Percentiles rank a stretch among this genome's conserved stretches.
phyloP scores from a whole-genome alignment of 2,113 vertebrate species.

The Andinoacara biseriatus region DNA sequence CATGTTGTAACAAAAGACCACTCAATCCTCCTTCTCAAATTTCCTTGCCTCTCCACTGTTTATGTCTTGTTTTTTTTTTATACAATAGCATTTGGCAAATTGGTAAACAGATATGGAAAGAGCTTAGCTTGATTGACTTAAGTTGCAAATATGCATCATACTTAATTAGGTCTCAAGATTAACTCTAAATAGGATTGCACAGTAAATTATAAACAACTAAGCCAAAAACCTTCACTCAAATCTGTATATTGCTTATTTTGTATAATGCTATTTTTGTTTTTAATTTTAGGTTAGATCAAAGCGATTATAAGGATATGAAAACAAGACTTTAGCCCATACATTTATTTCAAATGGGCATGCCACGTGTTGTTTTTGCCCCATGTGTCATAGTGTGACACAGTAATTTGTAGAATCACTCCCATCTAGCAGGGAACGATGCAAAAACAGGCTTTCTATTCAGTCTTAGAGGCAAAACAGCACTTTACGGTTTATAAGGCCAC shows the following conservation, averaged over 20 bases:
- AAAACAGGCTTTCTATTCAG: slow-evolving; percentile 3
- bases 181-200: slow-evolving; percentile 55
- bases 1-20: background rate
- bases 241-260: slow-evolving; percentile 12
- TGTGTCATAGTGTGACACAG: background rate
- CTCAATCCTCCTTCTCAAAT: slow-evolving; percentile 1
- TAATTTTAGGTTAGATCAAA: slow-evolving; percentile 20
- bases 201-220: slow-evolving; percentile 38
- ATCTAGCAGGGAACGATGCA: background rate
- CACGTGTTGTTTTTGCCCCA: background rate
- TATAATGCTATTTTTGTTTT: slow-evolving; percentile 27
- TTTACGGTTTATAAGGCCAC: slow-evolving; percentile 15
- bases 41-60: slow-evolving; percentile 1
- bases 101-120: slow-evolving; percentile 41
- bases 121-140: slow-evolving; percentile 54
- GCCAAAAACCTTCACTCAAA: slow-evolving; percentile 41
- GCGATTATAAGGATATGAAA: slow-evolving; percentile 13
- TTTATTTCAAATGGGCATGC: background rate
- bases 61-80: slow-evolving; percentile 35
- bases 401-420: background rate
- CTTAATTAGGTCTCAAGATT: slow-evolving; percentile 69
- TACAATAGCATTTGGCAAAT: slow-evolving; percentile 52
- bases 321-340: background rate
- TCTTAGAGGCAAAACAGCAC: background rate
- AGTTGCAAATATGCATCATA: slow-evolving; percentile 44